phyloP scores from a whole-genome alignment of 2,113 vertebrate species.

The Podilymbus podiceps region DNA sequence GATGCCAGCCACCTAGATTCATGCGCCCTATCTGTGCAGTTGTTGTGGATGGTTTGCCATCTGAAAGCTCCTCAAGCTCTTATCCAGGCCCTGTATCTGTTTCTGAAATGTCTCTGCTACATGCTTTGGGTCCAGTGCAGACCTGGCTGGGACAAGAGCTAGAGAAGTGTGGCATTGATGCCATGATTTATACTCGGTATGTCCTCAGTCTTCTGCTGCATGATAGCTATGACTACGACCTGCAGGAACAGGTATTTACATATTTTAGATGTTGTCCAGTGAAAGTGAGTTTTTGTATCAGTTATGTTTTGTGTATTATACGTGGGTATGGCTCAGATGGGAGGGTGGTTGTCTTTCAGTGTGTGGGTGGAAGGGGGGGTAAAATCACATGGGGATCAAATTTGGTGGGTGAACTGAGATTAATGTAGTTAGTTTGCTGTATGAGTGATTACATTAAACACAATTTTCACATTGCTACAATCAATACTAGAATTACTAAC shows the following conservation, averaged over 20 bases:
- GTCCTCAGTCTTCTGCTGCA: conserved; percentile 98
- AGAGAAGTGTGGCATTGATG: conserved; percentile 99
- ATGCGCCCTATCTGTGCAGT: conserved; percentile 91
- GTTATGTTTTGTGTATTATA: conserved; percentile 3
- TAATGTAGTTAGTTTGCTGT: not conserved
- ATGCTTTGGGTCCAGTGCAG: conserved; percentile 97
- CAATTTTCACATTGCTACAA: not conserved
- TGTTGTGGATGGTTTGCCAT: conserved; percentile 91
- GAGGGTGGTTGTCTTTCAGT: not conserved
- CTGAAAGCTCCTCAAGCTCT: conserved; percentile 87
- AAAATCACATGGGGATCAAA: not conserved
- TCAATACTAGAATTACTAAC: not conserved
- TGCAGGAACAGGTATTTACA: conserved; percentile 94
- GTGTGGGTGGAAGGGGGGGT: conserved; percentile 24
- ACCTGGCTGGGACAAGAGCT: conserved; percentile 99
- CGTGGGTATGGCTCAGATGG: not conserved
- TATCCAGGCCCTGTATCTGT: conserved; percentile 83
- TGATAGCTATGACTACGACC: conserved; percentile 96
- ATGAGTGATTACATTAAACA: not conserved
- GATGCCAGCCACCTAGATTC: conserved; percentile 91
- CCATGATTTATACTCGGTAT: conserved; percentile 98
- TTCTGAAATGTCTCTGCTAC: conserved; percentile 97
- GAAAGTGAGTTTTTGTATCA: conserved; percentile 35
- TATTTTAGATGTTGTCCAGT: conserved; percentile 48
- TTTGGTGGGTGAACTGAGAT: not conserved